These are phyloP conservation scores for Crambe crambe DNA, from an alignment of 37 sponge, comb jelly and placozoan genomes.

Conservation along the genomic window DNA sequence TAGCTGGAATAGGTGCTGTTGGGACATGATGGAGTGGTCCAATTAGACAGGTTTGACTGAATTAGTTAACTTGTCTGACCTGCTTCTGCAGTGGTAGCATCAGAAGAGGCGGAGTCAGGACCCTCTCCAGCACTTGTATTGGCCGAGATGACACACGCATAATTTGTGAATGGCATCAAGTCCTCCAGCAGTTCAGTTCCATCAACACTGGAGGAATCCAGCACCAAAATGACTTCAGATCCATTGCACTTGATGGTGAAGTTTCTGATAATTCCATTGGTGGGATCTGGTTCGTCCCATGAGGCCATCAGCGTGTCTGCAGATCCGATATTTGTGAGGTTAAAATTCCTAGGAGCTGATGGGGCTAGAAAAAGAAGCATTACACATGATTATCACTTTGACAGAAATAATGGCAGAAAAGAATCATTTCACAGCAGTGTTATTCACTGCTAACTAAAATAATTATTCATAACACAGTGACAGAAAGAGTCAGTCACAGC, in stretches of 20 bases:
- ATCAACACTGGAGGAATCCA: not conserved
- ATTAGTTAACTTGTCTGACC: too few species aligned
- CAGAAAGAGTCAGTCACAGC: too few species aligned
- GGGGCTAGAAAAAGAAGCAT: conserved; percentile 10
- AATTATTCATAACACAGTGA: too few species aligned
- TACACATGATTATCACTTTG: too few species aligned
- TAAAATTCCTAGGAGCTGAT: not conserved
- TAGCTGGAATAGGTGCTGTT: too few species aligned
- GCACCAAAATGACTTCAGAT: not conserved
- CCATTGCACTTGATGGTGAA: conserved; percentile 21
- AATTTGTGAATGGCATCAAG: conserved; percentile 49
- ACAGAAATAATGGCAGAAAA: too few species aligned
- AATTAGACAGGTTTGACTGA: too few species aligned
- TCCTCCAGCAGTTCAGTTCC: conserved; percentile 7
- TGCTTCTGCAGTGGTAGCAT: conserved; percentile 29
- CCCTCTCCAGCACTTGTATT: conserved; percentile 58
- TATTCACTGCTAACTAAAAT: too few species aligned
- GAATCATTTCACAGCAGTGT: too few species aligned
- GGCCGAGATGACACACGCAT: conserved; percentile 52
- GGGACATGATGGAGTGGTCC: too few species aligned
- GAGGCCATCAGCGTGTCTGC: not conserved
- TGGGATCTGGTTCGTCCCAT: conserved; percentile 20
- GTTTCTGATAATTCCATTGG: conserved; percentile 41
- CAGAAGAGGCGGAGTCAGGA: not conserved
- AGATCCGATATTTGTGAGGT: not conserved